These are phyloP conservation scores for Yponomeuta evonymella DNA, from an alignment of 2,888 invertebrate genomes.

Conservation along the genomic window DNA sequence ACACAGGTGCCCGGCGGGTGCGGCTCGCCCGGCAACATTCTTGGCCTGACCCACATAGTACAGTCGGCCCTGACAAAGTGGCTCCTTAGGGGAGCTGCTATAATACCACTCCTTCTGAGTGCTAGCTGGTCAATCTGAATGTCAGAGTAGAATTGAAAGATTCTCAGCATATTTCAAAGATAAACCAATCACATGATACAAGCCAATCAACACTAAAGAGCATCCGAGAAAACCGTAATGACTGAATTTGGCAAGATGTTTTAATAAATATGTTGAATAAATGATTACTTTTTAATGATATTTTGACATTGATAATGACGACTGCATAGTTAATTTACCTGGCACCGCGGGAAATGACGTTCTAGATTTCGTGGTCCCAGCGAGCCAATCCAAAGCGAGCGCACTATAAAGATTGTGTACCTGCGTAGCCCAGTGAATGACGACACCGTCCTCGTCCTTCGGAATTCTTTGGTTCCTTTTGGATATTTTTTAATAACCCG, in stretches of 20 bases:
- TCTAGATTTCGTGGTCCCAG: neutral
- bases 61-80: constrained; percentile 26
- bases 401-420: constrained; percentile 4
- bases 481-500: constrained; percentile 2
- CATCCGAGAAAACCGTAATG: too few relatives aligned
- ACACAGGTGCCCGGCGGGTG: constrained; percentile 33
- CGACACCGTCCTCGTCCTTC: constrained; percentile 10
- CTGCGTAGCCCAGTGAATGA: constrained; percentile 10
- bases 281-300: too few relatives aligned
- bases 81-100: neutral
- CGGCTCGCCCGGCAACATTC: constrained; percentile 68
- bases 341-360: too few relatives aligned
- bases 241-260: too few relatives aligned
- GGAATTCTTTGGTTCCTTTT: constrained; percentile 2
- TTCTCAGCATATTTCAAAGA: too few relatives aligned
- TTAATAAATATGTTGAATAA: too few relatives aligned
- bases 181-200: too few relatives aligned
- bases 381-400: neutral
- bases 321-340: too few relatives aligned
- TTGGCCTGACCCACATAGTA: constrained; percentile 65
- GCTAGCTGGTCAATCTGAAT: too few relatives aligned
- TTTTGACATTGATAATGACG: too few relatives aligned
- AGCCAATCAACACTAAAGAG: too few relatives aligned
- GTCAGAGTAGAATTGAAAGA: too few relatives aligned
- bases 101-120: neutral